Evolutionary conservation across 2,888 invertebrate species (phyloP), one percentile per base, ranked within the genome.

Genomic region (Callimorpha dominula): DNA sequence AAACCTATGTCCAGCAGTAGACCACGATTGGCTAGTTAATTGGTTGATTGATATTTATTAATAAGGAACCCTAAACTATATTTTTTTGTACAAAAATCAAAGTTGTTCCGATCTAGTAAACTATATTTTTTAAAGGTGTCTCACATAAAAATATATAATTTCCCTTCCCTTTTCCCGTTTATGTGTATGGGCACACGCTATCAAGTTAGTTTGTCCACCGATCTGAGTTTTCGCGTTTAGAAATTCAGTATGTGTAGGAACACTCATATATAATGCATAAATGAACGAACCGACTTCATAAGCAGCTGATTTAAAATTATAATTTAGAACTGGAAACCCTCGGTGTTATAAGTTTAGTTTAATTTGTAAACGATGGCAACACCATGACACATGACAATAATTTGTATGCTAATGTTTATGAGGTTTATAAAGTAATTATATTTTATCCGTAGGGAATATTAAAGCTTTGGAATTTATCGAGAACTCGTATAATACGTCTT

Each of bases 301-400:
- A 90, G 87, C 81, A 86, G 85, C 85, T 90, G 80, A 91, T 92
- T 91, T 92, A 88, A 91, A 91, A 91, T 91, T 92, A 90, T 91
- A 92, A 92, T 91, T 86, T 86, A 84, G 84, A 82, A 82, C 77
- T 81, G 79, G 78, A 78, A 79, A 80, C 74, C 78, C 81, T 69
- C 68, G 78, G 75, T 82, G 82, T 82, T 81, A 83, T 84, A 76
- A 81, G 78, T 80, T 80, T 76, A 70, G 75, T 75, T 81, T 74
- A 78, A 81, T 84, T 78, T 78, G 77, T 76, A 80, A 83, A 82
- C 73, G 81, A 80, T 84, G 77, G 73, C 79, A 77, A 78, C 80
- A 81, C 72, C 79, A 73, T 85, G 75, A 78, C 77, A 81, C 75
- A 76, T 77, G 82, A 74, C 73, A 79, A 83, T 84, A 74, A 82